Conservation (phyloP, 2,888 invertebrate species). For the Troides aeacus region DNA sequence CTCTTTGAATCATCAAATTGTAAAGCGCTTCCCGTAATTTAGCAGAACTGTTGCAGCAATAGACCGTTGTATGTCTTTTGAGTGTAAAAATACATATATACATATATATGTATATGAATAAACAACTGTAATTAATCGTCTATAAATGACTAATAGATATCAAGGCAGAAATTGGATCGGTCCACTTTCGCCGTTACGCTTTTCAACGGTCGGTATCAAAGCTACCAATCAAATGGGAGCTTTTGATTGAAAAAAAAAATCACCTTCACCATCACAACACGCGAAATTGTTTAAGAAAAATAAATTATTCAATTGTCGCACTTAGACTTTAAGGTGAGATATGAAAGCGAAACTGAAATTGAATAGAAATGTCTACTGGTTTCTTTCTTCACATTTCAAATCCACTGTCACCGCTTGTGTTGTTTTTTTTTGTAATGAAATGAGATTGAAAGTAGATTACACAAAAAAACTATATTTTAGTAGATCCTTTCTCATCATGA, state of each 20-base stretch:
- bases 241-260: constrained; percentile 2
- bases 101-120: too few species aligned
- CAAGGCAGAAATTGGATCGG: not conserved
- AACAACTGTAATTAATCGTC: not conserved
- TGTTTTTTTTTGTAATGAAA: too few species aligned
- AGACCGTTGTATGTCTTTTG: too few species aligned
- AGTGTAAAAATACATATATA: too few species aligned
- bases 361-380: not conserved
- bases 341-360: constrained; percentile 7
- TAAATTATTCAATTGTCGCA: constrained; percentile 5
- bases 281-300: not conserved
- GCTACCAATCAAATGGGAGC: constrained; percentile 2
- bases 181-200: constrained; percentile 1
- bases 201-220: not conserved
- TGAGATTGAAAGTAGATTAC: not conserved
- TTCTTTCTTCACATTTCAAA: not conserved
- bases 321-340: not conserved
- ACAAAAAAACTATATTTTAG: too few species aligned
- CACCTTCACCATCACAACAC: not conserved
- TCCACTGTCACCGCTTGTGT: too few species aligned
- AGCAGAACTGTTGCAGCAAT: too few species aligned
- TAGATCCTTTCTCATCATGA: too few species aligned
- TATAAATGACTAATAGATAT: not conserved
- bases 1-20: too few species aligned
- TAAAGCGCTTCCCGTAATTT: too few species aligned